Evolutionary conservation across 2,888 invertebrate species (phyloP), one percentile per base, ranked within the genome.

Genomic region (Dusona sp.): DNA sequence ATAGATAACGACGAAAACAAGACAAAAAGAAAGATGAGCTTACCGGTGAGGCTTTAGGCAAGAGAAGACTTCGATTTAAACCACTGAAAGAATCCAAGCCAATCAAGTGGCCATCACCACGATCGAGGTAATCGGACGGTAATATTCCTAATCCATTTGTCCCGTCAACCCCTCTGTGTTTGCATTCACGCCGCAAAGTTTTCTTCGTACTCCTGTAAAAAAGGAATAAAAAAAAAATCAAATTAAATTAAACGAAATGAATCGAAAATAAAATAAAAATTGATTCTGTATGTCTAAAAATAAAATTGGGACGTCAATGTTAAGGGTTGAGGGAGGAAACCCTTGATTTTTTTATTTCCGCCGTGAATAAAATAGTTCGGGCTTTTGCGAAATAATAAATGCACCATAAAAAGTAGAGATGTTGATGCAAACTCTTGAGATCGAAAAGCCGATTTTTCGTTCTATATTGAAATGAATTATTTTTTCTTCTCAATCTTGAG

Each of bases 51-150:
- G 90, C 90, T 89, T 93, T 94, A 1, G 92, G 92, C 13, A 92
- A 88, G 0, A 94, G 89, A 0, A 93, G 89, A 54, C 92, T 92
- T 36, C 92, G 92, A 85, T 90, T 90, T 8, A 89, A 89, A 22
- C 91, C 89, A 13, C 92, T 88, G 77, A 94, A 91, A 16, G 93
- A 92, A 84, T 94, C 94, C 48, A 94, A 85, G 36, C 93, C 92
- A 73, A 94, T 94, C 48, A 93, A 88, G 77, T 93, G 89, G 25
- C 93, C 93, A 25, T 94, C 92, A 22, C 89, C 92, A 9, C 94
- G 92, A 79, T 94, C 94, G 77, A 93, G 89, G 86, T 93, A 94
- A 88, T 94, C 94, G 25, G 93, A 90, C 11, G 93, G 94, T 73
- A 93, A 88, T 83, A 93, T 94, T 78, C 92, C 92, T 67, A 92